Evolutionary conservation across 2,113 vertebrate species (phyloP).

Genomic region (Cyphomyrus discorhynchus): DNA sequence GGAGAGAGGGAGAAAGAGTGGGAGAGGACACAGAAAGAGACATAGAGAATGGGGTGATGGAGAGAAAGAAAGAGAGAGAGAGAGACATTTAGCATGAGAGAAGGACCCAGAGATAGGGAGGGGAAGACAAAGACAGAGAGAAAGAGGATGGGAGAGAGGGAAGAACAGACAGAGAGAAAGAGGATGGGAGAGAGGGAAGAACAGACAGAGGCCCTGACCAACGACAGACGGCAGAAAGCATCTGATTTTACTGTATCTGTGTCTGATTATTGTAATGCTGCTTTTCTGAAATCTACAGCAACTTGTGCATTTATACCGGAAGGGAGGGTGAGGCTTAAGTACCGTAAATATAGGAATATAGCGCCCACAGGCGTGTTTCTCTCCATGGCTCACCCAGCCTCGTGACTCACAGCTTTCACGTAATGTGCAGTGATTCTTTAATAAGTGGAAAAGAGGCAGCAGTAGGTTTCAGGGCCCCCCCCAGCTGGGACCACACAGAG

Average conservation of each 20-base stretch:
- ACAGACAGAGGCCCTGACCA: background rate
- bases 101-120: background rate
- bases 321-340: background rate
- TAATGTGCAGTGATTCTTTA: conserved; percentile 37
- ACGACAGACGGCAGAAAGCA: background rate
- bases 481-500: conserved; percentile 48
- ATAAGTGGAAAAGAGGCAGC: conserved; percentile 38
- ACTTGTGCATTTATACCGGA: background rate
- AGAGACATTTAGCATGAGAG: background rate
- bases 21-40: background rate
- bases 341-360: background rate
- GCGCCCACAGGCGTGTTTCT: background rate
- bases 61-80: background rate
- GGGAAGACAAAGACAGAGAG: background rate
- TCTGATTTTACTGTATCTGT: background rate
- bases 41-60: background rate
- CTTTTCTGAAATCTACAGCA: background rate
- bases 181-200: background rate
- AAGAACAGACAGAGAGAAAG: background rate
- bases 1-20: background rate
- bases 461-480: conserved; percentile 32
- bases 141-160: background rate
- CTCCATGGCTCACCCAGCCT: background rate
- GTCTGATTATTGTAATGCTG: background rate
- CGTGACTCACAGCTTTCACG: background rate